These are phyloP conservation scores for Cosmopolites sordidus DNA, from an alignment of 2,888 invertebrate genomes.

Conservation along the genomic window DNA sequence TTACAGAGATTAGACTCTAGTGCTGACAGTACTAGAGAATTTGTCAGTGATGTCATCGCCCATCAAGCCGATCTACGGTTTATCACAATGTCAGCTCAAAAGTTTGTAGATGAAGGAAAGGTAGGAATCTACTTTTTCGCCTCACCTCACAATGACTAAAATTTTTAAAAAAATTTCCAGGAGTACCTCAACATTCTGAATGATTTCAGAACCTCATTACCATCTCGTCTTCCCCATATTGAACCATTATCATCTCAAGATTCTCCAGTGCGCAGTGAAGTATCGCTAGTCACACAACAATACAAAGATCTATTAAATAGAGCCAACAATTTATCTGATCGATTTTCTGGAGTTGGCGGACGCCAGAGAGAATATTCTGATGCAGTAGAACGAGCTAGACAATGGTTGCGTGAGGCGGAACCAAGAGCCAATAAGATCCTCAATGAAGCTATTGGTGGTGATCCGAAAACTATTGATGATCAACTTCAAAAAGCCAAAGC, in stretches of 20 bases:
- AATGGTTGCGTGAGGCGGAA: slow-evolving; percentile 75
- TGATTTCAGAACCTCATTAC: slow-evolving; percentile 80
- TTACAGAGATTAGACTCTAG: slow-evolving; percentile 66
- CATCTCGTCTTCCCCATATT: slow-evolving; percentile 76
- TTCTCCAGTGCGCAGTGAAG: slow-evolving; percentile 72
- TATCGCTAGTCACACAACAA: slow-evolving; percentile 70
- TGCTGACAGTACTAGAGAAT: slow-evolving; percentile 78
- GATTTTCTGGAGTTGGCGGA: slow-evolving; percentile 73
- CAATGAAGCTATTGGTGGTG: slow-evolving; percentile 80
- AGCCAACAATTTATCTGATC: slow-evolving; percentile 79
- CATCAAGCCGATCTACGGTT: slow-evolving; percentile 94
- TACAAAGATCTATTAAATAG: slow-evolving; percentile 79
- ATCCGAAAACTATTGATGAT: slow-evolving; percentile 81
- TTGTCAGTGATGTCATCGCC: slow-evolving; percentile 89
- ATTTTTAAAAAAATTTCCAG: no score
- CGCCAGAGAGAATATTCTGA: slow-evolving; percentile 75
- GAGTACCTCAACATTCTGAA: slow-evolving; percentile 80
- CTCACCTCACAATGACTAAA: no score
- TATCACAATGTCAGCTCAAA: slow-evolving; percentile 94
- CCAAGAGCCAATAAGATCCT: slow-evolving; percentile 72
- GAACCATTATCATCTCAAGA: slow-evolving; percentile 65
- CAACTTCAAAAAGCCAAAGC: slow-evolving; percentile 80
- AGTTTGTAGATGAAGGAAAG: slow-evolving; percentile 93
- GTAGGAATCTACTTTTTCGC: no score
- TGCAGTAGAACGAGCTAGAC: slow-evolving; percentile 73